Base-by-base conservation (phyloP, 2,113 vertebrate species). In the Thalassoma bifasciatum region DNA sequence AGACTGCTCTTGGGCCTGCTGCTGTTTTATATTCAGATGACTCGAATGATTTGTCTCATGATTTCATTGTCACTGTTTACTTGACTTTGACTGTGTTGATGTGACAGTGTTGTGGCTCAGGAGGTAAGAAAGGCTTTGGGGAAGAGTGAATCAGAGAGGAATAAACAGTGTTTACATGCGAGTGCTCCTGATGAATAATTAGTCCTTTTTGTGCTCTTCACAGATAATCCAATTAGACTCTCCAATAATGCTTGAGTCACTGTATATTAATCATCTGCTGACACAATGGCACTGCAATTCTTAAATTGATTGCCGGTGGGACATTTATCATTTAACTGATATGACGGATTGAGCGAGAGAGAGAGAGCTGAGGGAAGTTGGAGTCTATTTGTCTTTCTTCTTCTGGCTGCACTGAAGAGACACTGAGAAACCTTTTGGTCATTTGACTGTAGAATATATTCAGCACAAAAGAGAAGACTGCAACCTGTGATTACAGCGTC, bases 211-310 rank as follows among this genome's bases (percentile, higher is more conserved):
- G 76, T 91, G 79, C 81, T 86, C 75, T 78, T 82, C 54, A 67
- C 72, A 86, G 87, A 91, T 91, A 83, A 92, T 87, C 85, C 86
- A 91, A 91, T 90, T 87, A 91, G 58, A 81, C 47, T 77, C 78
- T 86, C 87, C 76, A 87, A 77, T 87, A 82, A 84, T 78, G 81
- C 89, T 87, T 84, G 88, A 72, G 79, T 89, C 26, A 30, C 66
- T 87, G 72, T 86, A 79, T 85, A 85, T 86, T 84, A 84, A 87
- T 88, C 66, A 86, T 65, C 59, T 63, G 30, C 67, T 72, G 74
- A 87, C 44, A 83, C 73, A 84, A 75, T 77, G 66, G 59, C 19
- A 56, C 68, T 83, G 37, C 11, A 60, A 24, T 68, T 75, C 30
- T 62, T 21, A 47, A 60, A 78, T 3, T 78, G 79, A 89, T 85